These are phyloP conservation scores for Venustaconcha ellipsiformis DNA, from an alignment of 1,140 invertebrate genomes.

Conservation along the genomic window DNA sequence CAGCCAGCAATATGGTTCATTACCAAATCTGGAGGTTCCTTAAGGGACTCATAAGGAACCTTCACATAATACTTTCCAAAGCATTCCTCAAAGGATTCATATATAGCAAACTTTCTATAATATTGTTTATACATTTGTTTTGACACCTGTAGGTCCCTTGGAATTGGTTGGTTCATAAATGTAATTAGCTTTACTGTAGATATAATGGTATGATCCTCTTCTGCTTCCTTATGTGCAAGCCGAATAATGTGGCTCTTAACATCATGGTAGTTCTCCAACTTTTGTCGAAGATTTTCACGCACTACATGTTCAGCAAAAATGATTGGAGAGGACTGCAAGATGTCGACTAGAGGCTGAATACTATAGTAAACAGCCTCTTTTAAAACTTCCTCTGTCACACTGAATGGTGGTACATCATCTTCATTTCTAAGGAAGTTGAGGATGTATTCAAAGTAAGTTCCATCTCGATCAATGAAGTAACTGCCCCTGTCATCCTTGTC, in stretches of 20 bases:
- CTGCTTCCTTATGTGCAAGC: conserved; percentile 36
- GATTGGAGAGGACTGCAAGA: conserved; percentile 35
- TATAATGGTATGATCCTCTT: conserved; percentile 34
- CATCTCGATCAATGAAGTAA: conserved; percentile 51
- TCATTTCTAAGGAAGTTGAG: conserved; percentile 48
- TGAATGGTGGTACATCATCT: conserved; percentile 38
- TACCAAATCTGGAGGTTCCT: conserved; percentile 35
- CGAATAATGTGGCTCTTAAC: conserved; percentile 34
- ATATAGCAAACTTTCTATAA: conserved; percentile 41
- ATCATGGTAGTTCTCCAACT: conserved; percentile 38
- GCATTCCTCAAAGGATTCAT: conserved; percentile 41
- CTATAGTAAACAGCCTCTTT: conserved; percentile 47
- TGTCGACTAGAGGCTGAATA: conserved; percentile 37
- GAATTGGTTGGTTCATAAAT: conserved; percentile 46
- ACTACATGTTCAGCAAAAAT: conserved; percentile 48
- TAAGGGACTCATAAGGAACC: conserved; percentile 35
- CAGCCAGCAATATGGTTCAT: conserved; percentile 40
- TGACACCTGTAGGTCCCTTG: conserved; percentile 44
- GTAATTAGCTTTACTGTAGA: conserved; percentile 38
- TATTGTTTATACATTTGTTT: conserved; percentile 48
- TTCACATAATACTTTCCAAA: conserved; percentile 43
- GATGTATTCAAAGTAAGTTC: conserved; percentile 45
- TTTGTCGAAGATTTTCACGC: conserved; percentile 39
- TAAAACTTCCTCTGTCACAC: conserved; percentile 35
- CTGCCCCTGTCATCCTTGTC: conserved; percentile 43